Evolutionary conservation across 1,140 invertebrate genomes (phyloP).

Genomic region (Alviniconcha marisindica): DNA sequence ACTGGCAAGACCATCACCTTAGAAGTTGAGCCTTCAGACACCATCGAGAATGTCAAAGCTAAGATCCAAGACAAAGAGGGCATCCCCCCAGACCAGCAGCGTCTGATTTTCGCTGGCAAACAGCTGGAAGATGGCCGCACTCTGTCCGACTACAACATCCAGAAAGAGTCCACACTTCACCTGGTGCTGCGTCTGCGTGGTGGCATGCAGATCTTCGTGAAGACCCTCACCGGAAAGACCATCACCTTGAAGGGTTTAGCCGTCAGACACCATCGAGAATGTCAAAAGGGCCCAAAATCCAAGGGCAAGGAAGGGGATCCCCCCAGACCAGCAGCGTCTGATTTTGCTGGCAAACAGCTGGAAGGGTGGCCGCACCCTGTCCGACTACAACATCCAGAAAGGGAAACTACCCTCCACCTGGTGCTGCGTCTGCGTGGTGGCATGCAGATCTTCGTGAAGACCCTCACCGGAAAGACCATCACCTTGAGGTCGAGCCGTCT

Average conservation of each 20-base stretch:
- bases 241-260: conserved; percentile 89
- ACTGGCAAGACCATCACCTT: conserved; percentile 94
- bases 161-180: conserved; percentile 94
- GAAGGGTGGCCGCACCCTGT: conserved; percentile 94
- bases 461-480: conserved; percentile 95
- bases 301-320: conserved; percentile 65
- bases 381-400: conserved; percentile 96
- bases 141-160: conserved; percentile 93
- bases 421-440: conserved; percentile 86
- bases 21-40: conserved; percentile 93
- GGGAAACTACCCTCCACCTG: conserved; percentile 94
- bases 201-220: conserved; percentile 93
- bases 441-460: conserved; percentile 97
- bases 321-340: conserved; percentile 74
- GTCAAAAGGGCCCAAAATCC: conserved; percentile 56
- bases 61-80: conserved; percentile 91
- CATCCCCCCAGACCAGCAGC: conserved; percentile 76
- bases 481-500: conserved; percentile 93
- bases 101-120: conserved; percentile 84
- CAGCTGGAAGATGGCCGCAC: conserved; percentile 86
- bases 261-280: conserved; percentile 92
- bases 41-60: conserved; percentile 84
- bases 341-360: conserved; percentile 89
- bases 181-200: conserved; percentile 59
- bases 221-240: conserved; percentile 94